Evolutionary conservation across 37 sponge, comb jelly and placozoan genomes (phyloP).

Genomic region (Beroe forskalii): DNA sequence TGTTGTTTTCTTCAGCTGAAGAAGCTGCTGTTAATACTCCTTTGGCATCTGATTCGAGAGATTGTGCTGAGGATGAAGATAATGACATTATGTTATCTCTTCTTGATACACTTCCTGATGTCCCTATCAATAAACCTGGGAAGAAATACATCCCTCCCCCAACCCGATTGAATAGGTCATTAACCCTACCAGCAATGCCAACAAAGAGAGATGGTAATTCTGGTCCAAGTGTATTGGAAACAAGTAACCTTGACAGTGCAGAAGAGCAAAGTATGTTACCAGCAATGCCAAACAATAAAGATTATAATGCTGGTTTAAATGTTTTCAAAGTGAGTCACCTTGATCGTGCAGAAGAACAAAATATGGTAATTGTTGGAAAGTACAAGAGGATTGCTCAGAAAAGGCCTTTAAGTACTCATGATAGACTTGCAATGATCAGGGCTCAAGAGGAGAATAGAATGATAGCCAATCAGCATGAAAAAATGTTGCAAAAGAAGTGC

Average conservation of each 20-base stretch:
- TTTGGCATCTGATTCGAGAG: too few relatives aligned
- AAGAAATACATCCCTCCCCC: neutral
- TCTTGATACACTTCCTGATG: neutral
- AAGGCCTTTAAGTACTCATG: neutral
- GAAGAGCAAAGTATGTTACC: too few relatives aligned
- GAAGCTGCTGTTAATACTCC: too few relatives aligned
- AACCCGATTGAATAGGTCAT: neutral
- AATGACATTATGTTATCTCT: neutral
- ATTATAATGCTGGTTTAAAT: neutral
- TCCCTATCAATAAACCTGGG: neutral
- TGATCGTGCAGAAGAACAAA: neutral
- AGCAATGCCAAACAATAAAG: too few relatives aligned
- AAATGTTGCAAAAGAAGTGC: neutral
- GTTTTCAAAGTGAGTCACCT: neutral
- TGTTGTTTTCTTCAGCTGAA: too few relatives aligned
- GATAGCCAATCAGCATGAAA: neutral
- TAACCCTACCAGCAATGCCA: neutral
- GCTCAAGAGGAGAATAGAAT: neutral
- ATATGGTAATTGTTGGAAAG: neutral
- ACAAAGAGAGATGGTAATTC: too few relatives aligned
- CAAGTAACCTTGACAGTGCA: too few relatives aligned
- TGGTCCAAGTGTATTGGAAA: too few relatives aligned
- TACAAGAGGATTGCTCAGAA: neutral
- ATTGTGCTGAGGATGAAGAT: neutral
- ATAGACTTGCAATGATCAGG: neutral